These are phyloP conservation scores for Nezara viridula DNA, from an alignment of 2,888 invertebrate genomes.

Conservation along the genomic window DNA sequence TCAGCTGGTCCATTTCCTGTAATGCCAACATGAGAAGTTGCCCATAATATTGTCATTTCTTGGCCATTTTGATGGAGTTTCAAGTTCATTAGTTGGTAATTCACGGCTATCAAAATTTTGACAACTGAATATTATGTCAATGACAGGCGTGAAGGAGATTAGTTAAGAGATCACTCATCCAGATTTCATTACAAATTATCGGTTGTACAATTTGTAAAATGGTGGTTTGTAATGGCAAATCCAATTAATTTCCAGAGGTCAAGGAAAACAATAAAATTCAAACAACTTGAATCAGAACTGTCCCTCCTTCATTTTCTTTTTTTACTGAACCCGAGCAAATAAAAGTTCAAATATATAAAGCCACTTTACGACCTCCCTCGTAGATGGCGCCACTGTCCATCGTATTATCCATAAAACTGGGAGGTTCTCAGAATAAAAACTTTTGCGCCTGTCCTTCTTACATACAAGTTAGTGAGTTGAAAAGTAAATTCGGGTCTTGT, in stretches of 20 bases:
- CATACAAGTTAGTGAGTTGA: background rate
- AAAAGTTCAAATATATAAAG: slow-evolving; percentile 17
- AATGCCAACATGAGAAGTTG: too few species aligned
- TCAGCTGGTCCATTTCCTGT: too few species aligned
- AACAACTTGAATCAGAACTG: background rate
- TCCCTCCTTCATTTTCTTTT: background rate
- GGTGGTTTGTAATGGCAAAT: too few species aligned
- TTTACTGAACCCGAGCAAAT: background rate
- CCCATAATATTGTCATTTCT: too few species aligned
- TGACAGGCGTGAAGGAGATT: too few species aligned
- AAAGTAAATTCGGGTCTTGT: background rate
- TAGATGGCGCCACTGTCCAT: background rate
- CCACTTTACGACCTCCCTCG: background rate
- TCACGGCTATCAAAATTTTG: too few species aligned
- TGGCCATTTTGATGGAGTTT: too few species aligned
- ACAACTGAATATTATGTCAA: too few species aligned
- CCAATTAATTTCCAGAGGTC: background rate
- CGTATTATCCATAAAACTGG: background rate
- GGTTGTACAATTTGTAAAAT: too few species aligned
- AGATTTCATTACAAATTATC: too few species aligned
- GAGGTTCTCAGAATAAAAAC: background rate
- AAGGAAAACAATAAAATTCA: background rate
- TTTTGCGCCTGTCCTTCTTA: background rate
- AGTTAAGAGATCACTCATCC: too few species aligned
- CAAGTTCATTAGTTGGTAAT: too few species aligned